Evolutionary conservation across 1,140 invertebrate genomes (phyloP).

Genomic region (Euura saliciscinereae): DNA sequence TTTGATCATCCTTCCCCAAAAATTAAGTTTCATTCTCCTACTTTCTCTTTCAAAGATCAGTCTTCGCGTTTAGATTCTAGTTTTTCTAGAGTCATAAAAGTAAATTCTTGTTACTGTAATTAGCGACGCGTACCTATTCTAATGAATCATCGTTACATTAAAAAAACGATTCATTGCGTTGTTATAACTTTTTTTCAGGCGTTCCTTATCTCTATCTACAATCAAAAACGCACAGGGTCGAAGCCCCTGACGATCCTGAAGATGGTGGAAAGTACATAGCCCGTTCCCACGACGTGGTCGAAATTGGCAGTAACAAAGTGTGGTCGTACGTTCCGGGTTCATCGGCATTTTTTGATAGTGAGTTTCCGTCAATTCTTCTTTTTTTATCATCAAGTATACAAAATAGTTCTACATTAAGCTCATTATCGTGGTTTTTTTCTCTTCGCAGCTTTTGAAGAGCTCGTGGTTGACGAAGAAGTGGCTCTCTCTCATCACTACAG

Average conservation of each 20-base stretch:
- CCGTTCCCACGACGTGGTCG: conserved; percentile 59
- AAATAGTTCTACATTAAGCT: conserved; percentile 29
- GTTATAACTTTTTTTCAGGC: conserved; percentile 22
- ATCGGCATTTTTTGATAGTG: conserved; percentile 20
- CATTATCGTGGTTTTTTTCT: no score
- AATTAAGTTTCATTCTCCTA: no score
- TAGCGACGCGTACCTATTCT: neutral
- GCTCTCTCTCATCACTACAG: conserved; percentile 34
- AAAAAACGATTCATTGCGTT: conserved; percentile 20
- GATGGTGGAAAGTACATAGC: conserved; percentile 68
- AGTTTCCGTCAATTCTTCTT: conserved; percentile 33
- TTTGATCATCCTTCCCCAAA: no score
- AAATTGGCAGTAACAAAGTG: conserved; percentile 69
- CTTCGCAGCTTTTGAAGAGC: conserved; percentile 20
- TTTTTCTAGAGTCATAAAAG: no score
- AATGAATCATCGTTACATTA: neutral
- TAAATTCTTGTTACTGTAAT: no score
- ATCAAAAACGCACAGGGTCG: conserved; percentile 60
- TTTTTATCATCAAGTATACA: conserved; percentile 47
- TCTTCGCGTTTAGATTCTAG: no score
- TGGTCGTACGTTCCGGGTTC: conserved; percentile 53
- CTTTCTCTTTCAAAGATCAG: no score
- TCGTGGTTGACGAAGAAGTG: conserved; percentile 22
- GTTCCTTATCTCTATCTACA: conserved; percentile 53
- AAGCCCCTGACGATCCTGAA: conserved; percentile 62